Conservation (phyloP, 2,888 invertebrate species). For the Xestia rhomboidea region DNA sequence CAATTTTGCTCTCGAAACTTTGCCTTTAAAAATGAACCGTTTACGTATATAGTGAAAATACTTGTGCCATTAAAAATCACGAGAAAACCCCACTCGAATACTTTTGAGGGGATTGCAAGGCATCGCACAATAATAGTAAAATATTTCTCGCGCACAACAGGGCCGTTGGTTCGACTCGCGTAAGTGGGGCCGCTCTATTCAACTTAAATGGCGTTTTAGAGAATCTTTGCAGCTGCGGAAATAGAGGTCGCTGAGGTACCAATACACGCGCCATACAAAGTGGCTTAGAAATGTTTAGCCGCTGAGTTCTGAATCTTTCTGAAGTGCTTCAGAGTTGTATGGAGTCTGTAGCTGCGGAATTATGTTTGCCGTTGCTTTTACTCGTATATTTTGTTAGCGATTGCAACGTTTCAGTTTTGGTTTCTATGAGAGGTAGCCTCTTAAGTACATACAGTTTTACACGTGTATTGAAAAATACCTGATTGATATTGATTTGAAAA, state of each 20-base stretch:
- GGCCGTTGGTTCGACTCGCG: constrained; percentile 56
- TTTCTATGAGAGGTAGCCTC: background rate
- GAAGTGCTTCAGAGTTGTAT: constrained; percentile 36
- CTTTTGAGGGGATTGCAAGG: constrained; percentile 41
- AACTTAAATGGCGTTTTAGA: constrained; percentile 64
- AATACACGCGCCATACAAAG: constrained; percentile 50
- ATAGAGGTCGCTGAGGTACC: constrained; percentile 59
- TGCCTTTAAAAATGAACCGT: constrained; percentile 20
- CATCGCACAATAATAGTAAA: constrained; percentile 57
- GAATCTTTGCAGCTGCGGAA: constrained; percentile 61
- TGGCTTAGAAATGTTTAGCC: constrained; percentile 49
- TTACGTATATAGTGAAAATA: constrained; percentile 31
- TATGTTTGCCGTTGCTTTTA: constrained; percentile 11
- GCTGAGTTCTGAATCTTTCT: constrained; percentile 48
- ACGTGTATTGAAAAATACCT: background rate
- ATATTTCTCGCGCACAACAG: constrained; percentile 51
- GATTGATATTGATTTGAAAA: background rate
- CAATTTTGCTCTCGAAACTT: constrained; percentile 44
- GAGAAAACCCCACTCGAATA: constrained; percentile 36
- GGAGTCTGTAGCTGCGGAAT: constrained; percentile 28
- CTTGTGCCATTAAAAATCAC: constrained; percentile 35
- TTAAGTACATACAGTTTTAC: background rate
- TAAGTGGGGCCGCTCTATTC: constrained; percentile 63
- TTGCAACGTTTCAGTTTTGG: background rate
- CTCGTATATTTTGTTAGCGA: constrained; percentile 15